Evolutionary conservation across 2,797 vertebrate genomes (phyloP), one percentile per base, ranked within the genome.

Genomic region (Podargus strigoides): DNA sequence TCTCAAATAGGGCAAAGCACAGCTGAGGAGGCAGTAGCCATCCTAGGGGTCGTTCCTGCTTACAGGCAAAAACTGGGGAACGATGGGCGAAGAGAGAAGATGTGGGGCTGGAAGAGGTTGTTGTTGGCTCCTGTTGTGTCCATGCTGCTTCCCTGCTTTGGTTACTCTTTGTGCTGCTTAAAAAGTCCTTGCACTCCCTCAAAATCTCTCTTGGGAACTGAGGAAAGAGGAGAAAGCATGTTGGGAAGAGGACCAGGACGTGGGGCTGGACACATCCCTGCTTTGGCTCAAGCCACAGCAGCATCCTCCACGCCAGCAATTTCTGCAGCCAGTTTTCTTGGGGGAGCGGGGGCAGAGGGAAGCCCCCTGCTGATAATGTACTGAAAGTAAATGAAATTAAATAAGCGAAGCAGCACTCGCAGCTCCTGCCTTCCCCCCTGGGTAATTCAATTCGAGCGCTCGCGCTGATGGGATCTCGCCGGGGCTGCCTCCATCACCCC

Each of bases 351-450:
- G 94, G 73, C 95, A 67, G 88, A 94, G 96, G 97, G 96, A 97
- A 98, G 96, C 97, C 97, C 97, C 98, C 97, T 95, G 97, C 98
- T 97, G 98, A 96, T 98, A 98, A 98, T 98, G 98, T 95, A 97
- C 97, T 97, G 97, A 96, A 97, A 98, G 98, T 97, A 98, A 98
- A 98, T 98, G 98, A 98, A 98, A 98, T 98, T 98, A 98, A 98
- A 98, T 97, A 98, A 98, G 98, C 96, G 95, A 97, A 97, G 98
- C 98, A 96, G 97, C 89, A 82, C 98, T 98, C 90, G 97, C 97
- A 95, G 95, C 97, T 97, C 96, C 97, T 97, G 96, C 96, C 97
- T 96, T 93, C 94, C 97, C 97, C 98, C 97, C 98, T 82, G 97
- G 98, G 97, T 98, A 98, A 98, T 98, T 98, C 97, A 97, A 98